Evolutionary conservation across 1,140 invertebrate species (phyloP).

Genomic region (Eufriesea mexicana): DNA sequence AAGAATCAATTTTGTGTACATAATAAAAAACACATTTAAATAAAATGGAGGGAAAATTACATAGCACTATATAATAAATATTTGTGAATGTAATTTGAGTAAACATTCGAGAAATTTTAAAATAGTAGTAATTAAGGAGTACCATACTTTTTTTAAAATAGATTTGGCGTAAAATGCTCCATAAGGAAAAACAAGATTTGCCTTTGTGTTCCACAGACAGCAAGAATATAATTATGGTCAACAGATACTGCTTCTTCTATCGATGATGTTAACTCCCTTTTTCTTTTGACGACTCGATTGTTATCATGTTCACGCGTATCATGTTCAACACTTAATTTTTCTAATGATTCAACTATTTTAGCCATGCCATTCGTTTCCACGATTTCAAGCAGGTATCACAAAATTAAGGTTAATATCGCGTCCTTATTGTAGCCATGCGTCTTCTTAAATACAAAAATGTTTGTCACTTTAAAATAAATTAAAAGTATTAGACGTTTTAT

Average conservation of each 20-base stretch:
- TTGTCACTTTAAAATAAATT: background rate
- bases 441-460: background rate
- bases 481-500: background rate
- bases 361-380: slow-evolving; percentile 56
- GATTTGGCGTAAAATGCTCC: slow-evolving; percentile 36
- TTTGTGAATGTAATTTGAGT: background rate
- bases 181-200: slow-evolving; percentile 39
- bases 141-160: slow-evolving; percentile 12
- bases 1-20: background rate
- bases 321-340: slow-evolving; percentile 65
- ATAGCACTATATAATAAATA: background rate
- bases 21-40: background rate
- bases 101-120: background rate
- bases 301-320: slow-evolving; percentile 11
- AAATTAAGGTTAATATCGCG: slow-evolving; percentile 42
- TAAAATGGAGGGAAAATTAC: slow-evolving; percentile 14
- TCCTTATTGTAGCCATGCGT: slow-evolving; percentile 23
- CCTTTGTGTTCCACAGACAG: slow-evolving; percentile 74
- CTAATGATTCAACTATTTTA: slow-evolving; percentile 66
- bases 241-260: slow-evolving; percentile 68
- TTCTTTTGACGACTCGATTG: slow-evolving; percentile 34
- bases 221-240: slow-evolving; percentile 73
- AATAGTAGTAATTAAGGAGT: background rate
- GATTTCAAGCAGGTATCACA: background rate
- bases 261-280: slow-evolving; percentile 59